Evolutionary conservation across 2,888 invertebrate genomes (phyloP), one percentile per base, ranked within the genome.

Genomic region (Dolichopus griseipennis): DNA sequence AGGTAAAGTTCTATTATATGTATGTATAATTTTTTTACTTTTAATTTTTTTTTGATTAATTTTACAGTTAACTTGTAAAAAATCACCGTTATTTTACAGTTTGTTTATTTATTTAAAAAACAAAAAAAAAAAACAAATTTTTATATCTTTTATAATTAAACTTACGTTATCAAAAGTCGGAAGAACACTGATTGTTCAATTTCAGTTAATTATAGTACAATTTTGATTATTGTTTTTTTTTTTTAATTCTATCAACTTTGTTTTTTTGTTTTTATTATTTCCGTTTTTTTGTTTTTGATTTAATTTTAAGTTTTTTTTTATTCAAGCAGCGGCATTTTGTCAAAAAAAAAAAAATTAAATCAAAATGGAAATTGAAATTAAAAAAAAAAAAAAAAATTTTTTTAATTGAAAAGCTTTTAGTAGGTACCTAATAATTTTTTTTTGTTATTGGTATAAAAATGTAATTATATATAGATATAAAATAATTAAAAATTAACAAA

Each of bases 101-200:
- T 5, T 37, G 2, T 37, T 37, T 37, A 37, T 37, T 37, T 37
- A 37, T 37, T 37, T 10, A 10, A n/a, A n/a, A n/a, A n/a, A n/a
- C n/a, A n/a, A n/a, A n/a, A n/a, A n/a, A n/a, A n/a, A n/a, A n/a
- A n/a, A n/a, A n/a, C n/a, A n/a, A n/a, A 34, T 37, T 37, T 37
- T 37, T 10, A 37, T 12, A 12, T 37, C 12, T 2, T 37, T 27
- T 37, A 18, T 63, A 63, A 62, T 62, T 62, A 15, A 62, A 27
- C 63, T 63, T 27, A 27, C 27, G 27, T 63, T 63, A 63, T 63
- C 63, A 63, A 63, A 63, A 63, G 63, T 63, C 63, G 12, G 27
- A 63, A 27, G 27, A 63, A 63, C 27, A 63, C 63, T 63, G 63
- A 63, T 52, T 52, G 52, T 52, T 52, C 52, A 52, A 52, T 52